Base-by-base conservation (phyloP, 92 coral and sea anemone species). In the Siderastrea siderea region DNA sequence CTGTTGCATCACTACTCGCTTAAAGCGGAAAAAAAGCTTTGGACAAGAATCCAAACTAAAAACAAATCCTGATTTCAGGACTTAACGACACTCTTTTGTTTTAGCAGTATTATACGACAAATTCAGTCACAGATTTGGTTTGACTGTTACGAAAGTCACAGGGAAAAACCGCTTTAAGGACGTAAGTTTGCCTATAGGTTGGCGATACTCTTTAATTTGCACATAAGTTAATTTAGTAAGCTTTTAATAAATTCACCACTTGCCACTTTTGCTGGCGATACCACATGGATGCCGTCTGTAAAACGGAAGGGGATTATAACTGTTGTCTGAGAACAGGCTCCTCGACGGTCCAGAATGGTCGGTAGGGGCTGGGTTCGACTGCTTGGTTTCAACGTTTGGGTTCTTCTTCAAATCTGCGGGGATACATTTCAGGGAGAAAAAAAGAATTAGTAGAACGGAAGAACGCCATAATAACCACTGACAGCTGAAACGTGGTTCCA, bases 191-290 rank as follows among this genome's bases (percentile, higher is more conserved):
- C 46, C 17, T 70, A 70, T 2, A 17, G 47, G 13, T 46, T 49
- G 3, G 15, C 13, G 15, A 58, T 58, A 58, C 10, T 58, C 13
- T 26, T 17, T 17, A 75, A 26, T 15, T 47, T 78, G 38, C 13
- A 70, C 16, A 47, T 60, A 77, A 59, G 12, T 57, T 76, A 71
- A 76, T 50, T 74, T 57, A 55, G 26, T 50, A 1, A 13, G 6
- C 6, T 66, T 66, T 65, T 66, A 14, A 19, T 51, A 64, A 47
- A 17, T 70, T 88, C 94, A 95, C 98, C 98, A 95, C 66, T 91
- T 92, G 6, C 98, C 98, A 91, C 96, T 95, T 77, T 86, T 95
- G 84, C 96, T 95, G 47, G 93, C 98, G 16, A 91, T 83, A 70
- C 92, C 93, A 67, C 86, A 63, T 7, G 91, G 92, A 55, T 77